phyloP scores from a whole-genome alignment of 2,888 invertebrate genomes.

The Drosophila leonis region DNA sequence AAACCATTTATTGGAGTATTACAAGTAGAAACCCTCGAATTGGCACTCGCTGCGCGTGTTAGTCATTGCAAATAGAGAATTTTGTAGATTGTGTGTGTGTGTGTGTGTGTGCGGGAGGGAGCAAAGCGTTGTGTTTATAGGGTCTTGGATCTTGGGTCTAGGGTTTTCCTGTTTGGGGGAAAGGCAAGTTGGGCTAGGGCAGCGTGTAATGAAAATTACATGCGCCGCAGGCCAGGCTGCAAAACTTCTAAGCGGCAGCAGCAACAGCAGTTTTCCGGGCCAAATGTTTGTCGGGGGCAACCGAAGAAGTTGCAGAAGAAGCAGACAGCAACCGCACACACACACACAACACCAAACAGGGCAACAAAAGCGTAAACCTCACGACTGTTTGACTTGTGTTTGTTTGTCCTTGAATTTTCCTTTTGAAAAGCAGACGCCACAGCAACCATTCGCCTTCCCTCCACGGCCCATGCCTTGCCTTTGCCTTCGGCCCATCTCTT shows the following conservation, averaged over 20 bases:
- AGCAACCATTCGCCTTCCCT: slow-evolving; percentile 27
- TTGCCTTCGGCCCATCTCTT: neutral
- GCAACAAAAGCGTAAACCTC: slow-evolving; percentile 60
- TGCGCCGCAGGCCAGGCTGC: slow-evolving; percentile 49
- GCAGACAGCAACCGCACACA: slow-evolving; percentile 31
- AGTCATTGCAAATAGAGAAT: slow-evolving; percentile 52
- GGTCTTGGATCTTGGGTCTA: slow-evolving; percentile 31
- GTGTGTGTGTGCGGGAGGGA: neutral
- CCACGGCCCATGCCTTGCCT: neutral
- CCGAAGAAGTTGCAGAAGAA: slow-evolving; percentile 18
- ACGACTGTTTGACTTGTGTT: slow-evolving; percentile 78
- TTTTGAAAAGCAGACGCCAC: slow-evolving; percentile 56
- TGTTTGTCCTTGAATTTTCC: slow-evolving; percentile 81
- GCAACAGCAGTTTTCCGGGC: slow-evolving; percentile 56
- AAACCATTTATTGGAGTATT: slow-evolving; percentile 1
- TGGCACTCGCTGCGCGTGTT: slow-evolving; percentile 41
- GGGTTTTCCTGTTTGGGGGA: slow-evolving; percentile 10
- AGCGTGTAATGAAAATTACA: slow-evolving; percentile 75
- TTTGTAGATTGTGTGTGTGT: slow-evolving; percentile 5
- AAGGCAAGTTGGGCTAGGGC: slow-evolving; percentile 23
- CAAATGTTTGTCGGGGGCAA: slow-evolving; percentile 61
- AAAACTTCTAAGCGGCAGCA: slow-evolving; percentile 70
- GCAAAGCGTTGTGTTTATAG: slow-evolving; percentile 4
- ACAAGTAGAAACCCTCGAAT: slow-evolving; percentile 34
- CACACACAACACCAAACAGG: slow-evolving; percentile 30